A percentile compares a stretch with the other conserved stretches of the same genome.
Conservation (phyloP, 2,888 invertebrate genomes). For the Nemoura dubitans region DNA sequence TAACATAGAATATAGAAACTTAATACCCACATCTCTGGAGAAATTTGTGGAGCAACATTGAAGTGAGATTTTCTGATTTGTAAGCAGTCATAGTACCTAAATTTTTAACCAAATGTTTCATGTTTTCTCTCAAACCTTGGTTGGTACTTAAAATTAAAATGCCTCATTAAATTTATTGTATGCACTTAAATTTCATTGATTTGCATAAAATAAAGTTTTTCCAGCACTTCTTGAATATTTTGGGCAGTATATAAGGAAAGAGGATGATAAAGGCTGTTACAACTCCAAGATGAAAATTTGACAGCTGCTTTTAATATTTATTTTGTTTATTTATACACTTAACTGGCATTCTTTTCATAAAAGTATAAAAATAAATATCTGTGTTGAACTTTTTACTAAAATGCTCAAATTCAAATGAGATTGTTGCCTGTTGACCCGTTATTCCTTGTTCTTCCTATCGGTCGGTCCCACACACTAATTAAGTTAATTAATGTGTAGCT, state of each 20-base stretch:
- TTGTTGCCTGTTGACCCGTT: no score
- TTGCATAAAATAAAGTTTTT: background rate
- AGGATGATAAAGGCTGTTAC: background rate
- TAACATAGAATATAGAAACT: conserved; percentile 59
- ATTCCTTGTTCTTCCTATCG: no score
- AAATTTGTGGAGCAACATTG: conserved; percentile 61
- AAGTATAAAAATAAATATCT: background rate
- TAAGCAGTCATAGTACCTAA: background rate
- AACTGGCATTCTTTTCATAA: background rate
- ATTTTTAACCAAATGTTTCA: background rate
- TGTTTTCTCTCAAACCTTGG: no score
- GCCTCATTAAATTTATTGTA: no score
- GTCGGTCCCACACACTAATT: no score
- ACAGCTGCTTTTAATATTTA: background rate
- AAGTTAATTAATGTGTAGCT: no score
- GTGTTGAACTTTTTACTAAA: background rate
- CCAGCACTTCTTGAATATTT: background rate
- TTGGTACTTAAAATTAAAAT: no score
- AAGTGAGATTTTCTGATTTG: conserved; percentile 52
- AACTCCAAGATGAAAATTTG: background rate
- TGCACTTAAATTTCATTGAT: background rate
- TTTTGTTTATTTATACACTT: background rate
- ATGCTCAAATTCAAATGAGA: background rate
- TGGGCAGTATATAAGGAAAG: background rate
- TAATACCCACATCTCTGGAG: conserved; percentile 60